Percentiles rank a stretch among this genome's conserved stretches.
phyloP scores from a whole-genome alignment of 2,888 invertebrate genomes.

The Brachylomia viminalis region DNA sequence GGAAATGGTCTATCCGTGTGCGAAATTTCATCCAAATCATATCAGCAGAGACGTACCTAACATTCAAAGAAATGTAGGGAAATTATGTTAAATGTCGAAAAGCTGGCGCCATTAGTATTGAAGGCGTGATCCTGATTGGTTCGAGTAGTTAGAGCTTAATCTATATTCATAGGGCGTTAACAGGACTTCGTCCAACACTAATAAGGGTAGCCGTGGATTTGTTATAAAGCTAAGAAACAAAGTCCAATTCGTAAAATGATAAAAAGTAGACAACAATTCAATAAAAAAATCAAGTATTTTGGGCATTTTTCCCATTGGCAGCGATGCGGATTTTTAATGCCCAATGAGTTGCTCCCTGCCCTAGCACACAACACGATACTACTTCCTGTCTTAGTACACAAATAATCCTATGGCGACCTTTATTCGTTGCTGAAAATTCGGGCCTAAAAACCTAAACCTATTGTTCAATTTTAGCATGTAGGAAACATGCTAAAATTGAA shows the following conservation, averaged over 20 bases:
- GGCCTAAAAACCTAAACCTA: too few relatives aligned
- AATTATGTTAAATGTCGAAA: conserved; percentile 18
- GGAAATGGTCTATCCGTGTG: too few relatives aligned
- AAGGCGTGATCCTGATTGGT: conserved; percentile 8
- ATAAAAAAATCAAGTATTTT: neutral
- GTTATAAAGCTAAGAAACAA: conserved; percentile 12
- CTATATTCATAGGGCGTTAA: conserved; percentile 31
- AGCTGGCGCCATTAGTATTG: conserved; percentile 20
- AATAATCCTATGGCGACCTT: neutral
- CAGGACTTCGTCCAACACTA: conserved; percentile 12
- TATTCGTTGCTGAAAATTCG: neutral
- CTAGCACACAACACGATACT: neutral
- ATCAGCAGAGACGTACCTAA: neutral
- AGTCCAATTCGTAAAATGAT: neutral
- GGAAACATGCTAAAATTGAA: neutral
- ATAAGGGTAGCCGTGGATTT: neutral
- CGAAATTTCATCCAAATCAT: too few relatives aligned
- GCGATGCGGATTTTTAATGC: neutral
- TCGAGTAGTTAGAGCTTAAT: conserved; percentile 22
- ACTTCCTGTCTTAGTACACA: neutral
- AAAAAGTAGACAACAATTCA: neutral
- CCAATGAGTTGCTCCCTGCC: too few relatives aligned
- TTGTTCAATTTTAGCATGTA: too few relatives aligned
- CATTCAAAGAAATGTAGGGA: neutral
- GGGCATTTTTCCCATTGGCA: neutral